Conservation (phyloP, 2,797 vertebrate species). For the Geotrypetes seraphini region DNA sequence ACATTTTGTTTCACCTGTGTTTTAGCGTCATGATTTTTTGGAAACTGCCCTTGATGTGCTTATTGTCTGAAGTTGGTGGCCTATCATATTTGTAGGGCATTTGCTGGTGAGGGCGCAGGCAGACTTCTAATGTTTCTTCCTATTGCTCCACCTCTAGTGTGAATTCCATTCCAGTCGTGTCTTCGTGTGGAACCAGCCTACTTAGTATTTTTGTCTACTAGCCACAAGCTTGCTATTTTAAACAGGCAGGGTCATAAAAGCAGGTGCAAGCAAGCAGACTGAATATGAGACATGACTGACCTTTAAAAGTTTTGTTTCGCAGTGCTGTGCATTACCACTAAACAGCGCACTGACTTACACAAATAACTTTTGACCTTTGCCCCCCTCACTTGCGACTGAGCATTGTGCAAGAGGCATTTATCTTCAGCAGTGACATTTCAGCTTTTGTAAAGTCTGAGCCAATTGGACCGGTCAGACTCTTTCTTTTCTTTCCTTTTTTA, state of each 20-base stretch:
- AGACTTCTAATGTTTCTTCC: too few species aligned
- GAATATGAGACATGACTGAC: slow-evolving; percentile 7
- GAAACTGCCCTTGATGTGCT: too few species aligned
- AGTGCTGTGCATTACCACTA: background rate
- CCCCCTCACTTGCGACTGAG: slow-evolving; percentile 11
- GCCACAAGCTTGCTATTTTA: background rate
- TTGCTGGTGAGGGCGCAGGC: too few species aligned
- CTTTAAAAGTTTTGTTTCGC: slow-evolving; percentile 30
- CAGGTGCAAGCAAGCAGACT: slow-evolving; percentile 18
- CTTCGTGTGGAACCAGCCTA: slow-evolving; percentile 4
- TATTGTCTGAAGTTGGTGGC: too few species aligned
- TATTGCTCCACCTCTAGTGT: too few species aligned
- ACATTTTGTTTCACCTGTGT: too few species aligned
- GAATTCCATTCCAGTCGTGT: too few species aligned
- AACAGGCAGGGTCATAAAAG: background rate
- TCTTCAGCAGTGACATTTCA: slow-evolving; percentile 12
- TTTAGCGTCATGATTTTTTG: too few species aligned
- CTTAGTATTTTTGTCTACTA: slow-evolving; percentile 5
- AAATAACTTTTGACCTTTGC: slow-evolving; percentile 33
- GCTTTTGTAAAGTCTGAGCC: slow-evolving; percentile 6
- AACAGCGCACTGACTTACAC: slow-evolving; percentile 20
- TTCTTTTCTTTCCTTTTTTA: too few species aligned
- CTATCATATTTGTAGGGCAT: too few species aligned
- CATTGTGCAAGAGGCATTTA: slow-evolving; percentile 15
- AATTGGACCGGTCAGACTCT: background rate